Evolutionary conservation across 2,113 vertebrate genomes (phyloP).

Genomic region (Lycocorax pyrrhopterus): DNA sequence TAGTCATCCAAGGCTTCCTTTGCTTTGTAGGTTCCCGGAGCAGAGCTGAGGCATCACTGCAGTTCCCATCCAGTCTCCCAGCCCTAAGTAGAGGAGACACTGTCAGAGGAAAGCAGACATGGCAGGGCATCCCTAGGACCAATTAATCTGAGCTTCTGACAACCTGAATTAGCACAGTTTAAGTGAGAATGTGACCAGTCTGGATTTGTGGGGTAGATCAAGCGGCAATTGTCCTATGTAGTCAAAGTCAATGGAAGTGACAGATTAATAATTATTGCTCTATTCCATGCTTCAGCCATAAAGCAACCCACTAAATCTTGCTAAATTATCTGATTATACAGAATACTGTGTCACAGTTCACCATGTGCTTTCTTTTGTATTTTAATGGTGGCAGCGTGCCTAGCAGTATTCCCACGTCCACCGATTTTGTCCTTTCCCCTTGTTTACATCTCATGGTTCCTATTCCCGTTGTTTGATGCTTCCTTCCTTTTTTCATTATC

Average conservation of each 20-base stretch:
- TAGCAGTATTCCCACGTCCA: neutral
- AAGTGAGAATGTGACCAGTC: slow-evolving; percentile 3
- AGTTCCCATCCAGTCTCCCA: neutral
- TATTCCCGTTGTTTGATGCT: neutral
- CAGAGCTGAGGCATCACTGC: neutral
- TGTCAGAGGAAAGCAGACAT: slow-evolving; percentile 11
- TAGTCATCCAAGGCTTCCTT: neutral
- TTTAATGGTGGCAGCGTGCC: neutral
- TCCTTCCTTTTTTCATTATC: neutral
- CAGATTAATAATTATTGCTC: slow-evolving; percentile 39
- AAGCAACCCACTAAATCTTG: slow-evolving; percentile 19
- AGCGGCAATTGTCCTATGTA: neutral
- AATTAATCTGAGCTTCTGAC: slow-evolving; percentile 38
- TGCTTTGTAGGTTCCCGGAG: neutral
- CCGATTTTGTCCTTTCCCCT: neutral
- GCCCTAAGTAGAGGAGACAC: neutral
- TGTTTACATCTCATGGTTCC: neutral
- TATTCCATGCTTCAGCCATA: neutral
- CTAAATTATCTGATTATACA: neutral
- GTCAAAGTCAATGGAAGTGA: slow-evolving; percentile 36
- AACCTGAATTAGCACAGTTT: slow-evolving; percentile 28
- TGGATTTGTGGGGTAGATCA: slow-evolving; percentile 13
- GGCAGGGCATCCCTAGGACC: neutral
- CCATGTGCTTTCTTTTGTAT: neutral
- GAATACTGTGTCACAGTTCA: neutral